These are phyloP conservation scores for Typhlomys cinereus DNA, from an alignment of 2,113 vertebrate species.

Conservation along the genomic window DNA sequence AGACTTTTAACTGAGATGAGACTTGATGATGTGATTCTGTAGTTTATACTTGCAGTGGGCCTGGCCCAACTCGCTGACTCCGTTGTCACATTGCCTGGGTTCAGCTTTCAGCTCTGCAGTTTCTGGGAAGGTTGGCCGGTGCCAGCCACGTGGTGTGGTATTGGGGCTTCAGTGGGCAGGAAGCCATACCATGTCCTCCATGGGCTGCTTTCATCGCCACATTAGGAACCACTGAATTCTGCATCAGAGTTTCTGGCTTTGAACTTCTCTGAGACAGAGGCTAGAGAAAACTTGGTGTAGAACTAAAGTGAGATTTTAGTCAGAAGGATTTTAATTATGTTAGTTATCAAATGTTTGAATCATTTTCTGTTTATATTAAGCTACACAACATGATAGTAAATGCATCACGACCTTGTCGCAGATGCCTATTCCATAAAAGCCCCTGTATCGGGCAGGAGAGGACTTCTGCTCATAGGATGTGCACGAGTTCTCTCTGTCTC, in stretches of 20 bases:
- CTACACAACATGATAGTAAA: background rate
- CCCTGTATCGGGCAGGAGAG: background rate
- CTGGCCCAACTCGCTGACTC: background rate
- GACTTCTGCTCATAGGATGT: too few relatives aligned
- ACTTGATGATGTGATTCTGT: background rate
- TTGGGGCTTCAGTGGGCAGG: background rate
- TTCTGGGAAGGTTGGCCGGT: background rate
- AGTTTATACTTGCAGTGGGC: background rate
- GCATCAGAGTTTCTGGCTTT: background rate
- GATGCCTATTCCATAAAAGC: background rate
- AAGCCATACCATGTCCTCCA: background rate
- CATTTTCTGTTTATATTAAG: background rate
- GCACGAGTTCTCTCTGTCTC: too few relatives aligned
- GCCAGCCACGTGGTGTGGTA: background rate
- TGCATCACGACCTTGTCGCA: background rate
- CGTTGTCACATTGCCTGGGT: background rate
- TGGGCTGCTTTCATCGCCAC: background rate
- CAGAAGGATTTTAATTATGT: background rate
- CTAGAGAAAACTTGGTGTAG: background rate
- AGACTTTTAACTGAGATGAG: background rate
- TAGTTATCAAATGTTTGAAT: conserved; percentile 29
- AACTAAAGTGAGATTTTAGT: background rate
- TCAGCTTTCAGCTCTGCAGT: background rate
- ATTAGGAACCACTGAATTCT: background rate
- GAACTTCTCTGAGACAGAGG: background rate